Conservation (phyloP, 1,140 invertebrate species). For the Saccostrea glomerata region DNA sequence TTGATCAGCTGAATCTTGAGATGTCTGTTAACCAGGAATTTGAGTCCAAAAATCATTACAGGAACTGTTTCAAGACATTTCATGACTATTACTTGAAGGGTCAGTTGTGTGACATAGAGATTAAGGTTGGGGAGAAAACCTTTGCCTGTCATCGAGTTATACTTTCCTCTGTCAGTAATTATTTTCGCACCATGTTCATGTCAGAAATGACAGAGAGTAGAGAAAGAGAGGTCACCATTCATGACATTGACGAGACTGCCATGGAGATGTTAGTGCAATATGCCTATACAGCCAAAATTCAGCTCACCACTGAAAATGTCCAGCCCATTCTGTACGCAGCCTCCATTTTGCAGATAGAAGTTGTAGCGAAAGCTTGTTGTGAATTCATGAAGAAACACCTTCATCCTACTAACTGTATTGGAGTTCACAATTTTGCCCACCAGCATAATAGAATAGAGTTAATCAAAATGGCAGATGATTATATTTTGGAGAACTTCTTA, state of each 20-base stretch:
- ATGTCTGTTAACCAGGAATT: slow-evolving; percentile 39
- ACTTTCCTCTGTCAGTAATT: slow-evolving; percentile 74
- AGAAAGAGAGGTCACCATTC: slow-evolving; percentile 70
- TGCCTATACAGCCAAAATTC: slow-evolving; percentile 76
- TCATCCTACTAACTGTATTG: slow-evolving; percentile 77
- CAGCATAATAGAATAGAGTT: slow-evolving; percentile 75
- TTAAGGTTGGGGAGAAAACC: slow-evolving; percentile 70
- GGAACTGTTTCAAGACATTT: slow-evolving; percentile 64
- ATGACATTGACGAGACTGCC: slow-evolving; percentile 77
- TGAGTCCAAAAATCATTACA: slow-evolving; percentile 53
- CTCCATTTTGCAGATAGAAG: slow-evolving; percentile 77
- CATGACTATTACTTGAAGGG: slow-evolving; percentile 68
- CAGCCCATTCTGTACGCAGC: slow-evolving; percentile 76
- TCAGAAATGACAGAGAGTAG: slow-evolving; percentile 75
- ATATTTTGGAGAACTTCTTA: slow-evolving; percentile 75
- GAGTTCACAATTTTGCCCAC: slow-evolving; percentile 76
- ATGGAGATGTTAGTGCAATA: slow-evolving; percentile 75
- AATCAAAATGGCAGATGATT: slow-evolving; percentile 74
- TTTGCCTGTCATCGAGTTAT: slow-evolving; percentile 76
- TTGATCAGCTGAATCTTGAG: slow-evolving; percentile 45
- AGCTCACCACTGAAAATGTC: slow-evolving; percentile 75
- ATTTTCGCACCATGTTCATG: slow-evolving; percentile 78
- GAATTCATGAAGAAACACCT: slow-evolving; percentile 78
- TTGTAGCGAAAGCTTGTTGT: slow-evolving; percentile 75
- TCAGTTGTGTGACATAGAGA: slow-evolving; percentile 75